Percentiles rank a stretch among this genome's conserved stretches.
These are phyloP conservation scores for Penaeus indicus DNA, from an alignment of 1,140 invertebrate species.

Conservation along the genomic window DNA sequence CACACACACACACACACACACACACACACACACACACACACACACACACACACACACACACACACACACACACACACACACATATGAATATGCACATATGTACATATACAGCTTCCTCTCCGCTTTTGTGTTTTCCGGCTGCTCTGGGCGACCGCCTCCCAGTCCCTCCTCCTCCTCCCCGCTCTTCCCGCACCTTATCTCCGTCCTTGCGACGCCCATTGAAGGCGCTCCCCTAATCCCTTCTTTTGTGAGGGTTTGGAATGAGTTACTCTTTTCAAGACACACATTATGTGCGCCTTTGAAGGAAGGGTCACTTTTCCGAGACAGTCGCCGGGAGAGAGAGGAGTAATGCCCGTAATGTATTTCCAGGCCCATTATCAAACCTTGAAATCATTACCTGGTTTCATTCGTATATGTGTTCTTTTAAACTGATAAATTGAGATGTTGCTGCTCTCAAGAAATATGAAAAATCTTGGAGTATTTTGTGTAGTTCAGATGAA, in stretches of 20 bases:
- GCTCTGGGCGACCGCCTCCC: not conserved
- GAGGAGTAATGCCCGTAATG: too few species aligned
- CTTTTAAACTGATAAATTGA: too few species aligned
- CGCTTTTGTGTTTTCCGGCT: not conserved
- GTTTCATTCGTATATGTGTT: too few species aligned
- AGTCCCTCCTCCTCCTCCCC: not conserved
- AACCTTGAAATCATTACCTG: too few species aligned
- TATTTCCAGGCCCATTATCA: too few species aligned
- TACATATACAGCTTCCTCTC: not conserved
- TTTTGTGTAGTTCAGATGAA: too few species aligned
- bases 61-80: not conserved
- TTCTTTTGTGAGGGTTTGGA: not conserved
- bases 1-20: not conserved
- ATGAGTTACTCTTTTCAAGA: not conserved
- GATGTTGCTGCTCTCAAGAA: too few species aligned
- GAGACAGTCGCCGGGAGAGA: too few species aligned
- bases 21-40: not conserved
- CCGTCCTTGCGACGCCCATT: not conserved
- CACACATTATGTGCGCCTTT: too few species aligned
- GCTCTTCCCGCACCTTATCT: not conserved
- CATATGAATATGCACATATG: not conserved
- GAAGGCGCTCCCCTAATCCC: not conserved
- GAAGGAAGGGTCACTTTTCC: too few species aligned
- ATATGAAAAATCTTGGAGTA: too few species aligned
- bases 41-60: not conserved